Evolutionary conservation across 2,888 invertebrate genomes (phyloP).

Genomic region (Chaetogeoica ovagalla): DNA sequence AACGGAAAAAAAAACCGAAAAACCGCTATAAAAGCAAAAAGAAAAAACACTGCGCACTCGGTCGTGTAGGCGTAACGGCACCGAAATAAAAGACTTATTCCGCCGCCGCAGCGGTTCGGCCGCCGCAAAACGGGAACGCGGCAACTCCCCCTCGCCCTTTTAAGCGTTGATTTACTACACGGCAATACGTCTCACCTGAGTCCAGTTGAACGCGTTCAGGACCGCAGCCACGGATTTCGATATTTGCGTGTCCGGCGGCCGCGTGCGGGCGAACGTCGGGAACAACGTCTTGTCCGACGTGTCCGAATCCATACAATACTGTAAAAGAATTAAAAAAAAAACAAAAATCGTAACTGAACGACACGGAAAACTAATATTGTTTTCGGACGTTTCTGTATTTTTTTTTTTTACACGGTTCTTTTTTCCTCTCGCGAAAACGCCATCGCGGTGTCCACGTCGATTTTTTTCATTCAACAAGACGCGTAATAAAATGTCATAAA

Average conservation of each 20-base stretch:
- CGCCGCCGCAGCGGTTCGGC: background rate
- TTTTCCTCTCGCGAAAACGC: no score
- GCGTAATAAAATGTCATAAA: no score
- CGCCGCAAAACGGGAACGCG: background rate
- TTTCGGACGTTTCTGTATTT: no score
- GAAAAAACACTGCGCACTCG: no score
- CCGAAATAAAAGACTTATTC: background rate
- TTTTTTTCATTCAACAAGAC: no score
- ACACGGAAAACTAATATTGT: no score
- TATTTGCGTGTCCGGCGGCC: slow-evolving; percentile 91
- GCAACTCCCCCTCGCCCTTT: no score
- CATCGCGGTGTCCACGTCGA: no score
- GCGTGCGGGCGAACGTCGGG: slow-evolving; percentile 87
- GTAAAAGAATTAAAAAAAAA: slow-evolving; percentile 58
- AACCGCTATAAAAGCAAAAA: no score
- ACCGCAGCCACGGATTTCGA: slow-evolving; percentile 89
- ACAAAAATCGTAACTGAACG: background rate
- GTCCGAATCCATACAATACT: slow-evolving; percentile 89
- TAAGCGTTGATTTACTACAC: background rate
- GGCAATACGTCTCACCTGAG: slow-evolving; percentile 65
- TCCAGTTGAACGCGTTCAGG: slow-evolving; percentile 84
- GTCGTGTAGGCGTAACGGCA: no score
- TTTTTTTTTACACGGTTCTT: no score
- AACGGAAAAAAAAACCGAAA: no score
- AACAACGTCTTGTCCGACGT: slow-evolving; percentile 86